These are phyloP conservation scores for Oophaga pumilio DNA, from an alignment of 2,113 vertebrate species.

Conservation along the genomic window DNA sequence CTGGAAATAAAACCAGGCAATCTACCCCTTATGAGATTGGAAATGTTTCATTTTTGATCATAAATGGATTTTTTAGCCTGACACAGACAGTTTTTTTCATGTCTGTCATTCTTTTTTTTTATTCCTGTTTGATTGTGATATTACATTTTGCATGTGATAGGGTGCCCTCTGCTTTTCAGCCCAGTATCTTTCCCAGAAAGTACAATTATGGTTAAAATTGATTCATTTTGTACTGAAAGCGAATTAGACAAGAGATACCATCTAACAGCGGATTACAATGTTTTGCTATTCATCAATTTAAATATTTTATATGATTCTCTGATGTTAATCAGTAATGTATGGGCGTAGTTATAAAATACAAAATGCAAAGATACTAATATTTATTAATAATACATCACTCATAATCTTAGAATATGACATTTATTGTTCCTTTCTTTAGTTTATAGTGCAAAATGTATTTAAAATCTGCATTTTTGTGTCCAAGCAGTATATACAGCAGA, in stretches of 20 bases:
- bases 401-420: background rate
- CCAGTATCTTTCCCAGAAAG: conserved; percentile 71
- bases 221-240: conserved; percentile 70
- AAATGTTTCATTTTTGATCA: conserved; percentile 86
- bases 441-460: background rate
- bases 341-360: conserved; percentile 16
- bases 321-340: background rate
- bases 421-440: background rate
- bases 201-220: conserved; percentile 74
- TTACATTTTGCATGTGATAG: conserved; percentile 70
- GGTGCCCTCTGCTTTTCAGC: conserved; percentile 81
- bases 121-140: conserved; percentile 64
- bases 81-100: conserved; percentile 63
- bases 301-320: conserved; percentile 73
- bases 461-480: background rate
- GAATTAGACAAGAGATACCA: conserved; percentile 66
- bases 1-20: conserved; percentile 78
- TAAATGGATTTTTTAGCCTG: conserved; percentile 82
- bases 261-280: conserved; percentile 67
- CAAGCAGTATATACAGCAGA: too few species aligned
- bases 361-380: conserved; percentile 35
- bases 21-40: conserved; percentile 76
- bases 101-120: background rate
- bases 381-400: conserved; percentile 56
- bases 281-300: conserved; percentile 77